Evolutionary conservation across 2,797 vertebrate species (phyloP).

Genomic region (Helostoma temminkii): DNA sequence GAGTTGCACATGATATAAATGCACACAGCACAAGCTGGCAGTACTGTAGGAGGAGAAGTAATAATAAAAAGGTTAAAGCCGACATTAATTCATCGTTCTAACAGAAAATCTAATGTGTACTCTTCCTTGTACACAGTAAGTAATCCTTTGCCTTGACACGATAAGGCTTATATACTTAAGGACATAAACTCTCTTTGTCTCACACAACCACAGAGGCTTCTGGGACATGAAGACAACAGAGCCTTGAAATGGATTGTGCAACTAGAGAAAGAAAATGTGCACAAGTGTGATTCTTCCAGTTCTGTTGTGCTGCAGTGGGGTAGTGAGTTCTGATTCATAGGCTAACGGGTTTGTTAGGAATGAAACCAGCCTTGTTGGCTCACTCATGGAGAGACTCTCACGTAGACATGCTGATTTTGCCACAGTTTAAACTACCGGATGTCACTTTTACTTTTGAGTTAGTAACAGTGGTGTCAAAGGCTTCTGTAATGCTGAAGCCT

Average conservation of each 20-base stretch:
- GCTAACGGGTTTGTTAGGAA: not conserved
- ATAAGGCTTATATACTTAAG: no score
- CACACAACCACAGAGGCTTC: not conserved
- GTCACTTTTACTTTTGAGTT: no score
- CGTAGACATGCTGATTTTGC: not conserved
- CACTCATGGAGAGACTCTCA: not conserved
- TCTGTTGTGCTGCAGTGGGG: constrained; percentile 5
- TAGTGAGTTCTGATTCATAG: not conserved
- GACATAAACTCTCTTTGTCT: not conserved
- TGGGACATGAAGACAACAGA: constrained; percentile 5
- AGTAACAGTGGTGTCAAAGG: not conserved
- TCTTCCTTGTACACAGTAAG: not conserved
- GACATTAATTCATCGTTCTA: not conserved
- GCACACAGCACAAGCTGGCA: not conserved
- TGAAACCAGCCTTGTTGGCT: not conserved
- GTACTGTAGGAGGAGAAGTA: not conserved
- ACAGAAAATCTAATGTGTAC: not conserved
- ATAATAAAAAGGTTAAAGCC: constrained; percentile 14
- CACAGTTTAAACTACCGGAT: not conserved
- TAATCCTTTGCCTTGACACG: not conserved
- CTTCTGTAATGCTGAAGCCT: not conserved
- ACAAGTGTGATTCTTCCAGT: constrained; percentile 3
- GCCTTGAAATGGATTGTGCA: not conserved
- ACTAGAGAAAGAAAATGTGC: constrained; percentile 4
- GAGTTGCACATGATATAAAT: not conserved